Percentiles rank a stretch among this genome's conserved stretches.
Evolutionary conservation across 2,797 vertebrate genomes (phyloP).

Genomic region (Scomberomorus guttatus): DNA sequence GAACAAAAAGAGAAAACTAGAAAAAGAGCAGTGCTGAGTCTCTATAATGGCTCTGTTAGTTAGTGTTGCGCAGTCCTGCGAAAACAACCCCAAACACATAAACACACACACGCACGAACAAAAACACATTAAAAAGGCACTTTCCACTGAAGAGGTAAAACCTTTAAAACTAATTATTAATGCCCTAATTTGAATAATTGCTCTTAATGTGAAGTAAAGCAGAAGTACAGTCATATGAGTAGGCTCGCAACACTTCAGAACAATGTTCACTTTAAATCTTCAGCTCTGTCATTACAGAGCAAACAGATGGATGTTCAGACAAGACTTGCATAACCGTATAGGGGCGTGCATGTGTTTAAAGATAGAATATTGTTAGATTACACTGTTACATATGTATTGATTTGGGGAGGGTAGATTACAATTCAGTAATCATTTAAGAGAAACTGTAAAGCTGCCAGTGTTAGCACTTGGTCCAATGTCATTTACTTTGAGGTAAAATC

Average conservation of each 20-base stretch:
- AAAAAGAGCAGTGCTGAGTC: slow-evolving; percentile 42
- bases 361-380: background rate
- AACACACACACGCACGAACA: slow-evolving; percentile 3
- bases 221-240: slow-evolving; percentile 15
- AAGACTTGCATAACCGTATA: background rate
- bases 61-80: slow-evolving; percentile 19
- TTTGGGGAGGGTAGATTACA: background rate
- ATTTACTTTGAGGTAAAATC: background rate
- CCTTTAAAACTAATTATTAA: slow-evolving; percentile 15
- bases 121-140: background rate
- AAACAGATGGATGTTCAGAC: slow-evolving; percentile 1
- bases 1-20: slow-evolving; percentile 47
- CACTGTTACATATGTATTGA: background rate
- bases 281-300: slow-evolving; percentile 9
- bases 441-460: background rate
- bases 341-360: background rate
- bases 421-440: background rate
- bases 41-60: slow-evolving; percentile 42
- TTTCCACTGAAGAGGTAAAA: slow-evolving; percentile 14
- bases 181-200: slow-evolving; percentile 47
- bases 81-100: slow-evolving; percentile 15
- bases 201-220: slow-evolving; percentile 28
- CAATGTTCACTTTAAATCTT: background rate
- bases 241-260: slow-evolving; percentile 3
- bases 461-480: no score